Evolutionary conservation across 2,113 vertebrate species (phyloP).

Genomic region (Boulengeromyrus knoepffleri): DNA sequence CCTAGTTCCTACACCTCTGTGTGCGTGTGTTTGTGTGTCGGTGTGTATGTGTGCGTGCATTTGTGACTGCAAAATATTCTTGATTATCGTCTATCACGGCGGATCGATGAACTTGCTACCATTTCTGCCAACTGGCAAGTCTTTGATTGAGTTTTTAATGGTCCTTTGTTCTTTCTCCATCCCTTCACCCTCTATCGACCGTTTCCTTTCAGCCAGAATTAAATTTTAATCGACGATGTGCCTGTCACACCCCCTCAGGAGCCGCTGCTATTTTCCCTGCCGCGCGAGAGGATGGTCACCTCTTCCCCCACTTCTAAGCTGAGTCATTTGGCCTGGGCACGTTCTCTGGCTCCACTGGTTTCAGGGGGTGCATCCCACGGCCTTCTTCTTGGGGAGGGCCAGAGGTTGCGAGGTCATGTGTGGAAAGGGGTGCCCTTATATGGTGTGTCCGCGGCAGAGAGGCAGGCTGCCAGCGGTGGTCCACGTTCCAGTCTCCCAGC

Average conservation of each 20-base stretch:
- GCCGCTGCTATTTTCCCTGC: neutral
- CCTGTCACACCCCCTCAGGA: neutral
- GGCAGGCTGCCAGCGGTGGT: neutral
- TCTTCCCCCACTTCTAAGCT: neutral
- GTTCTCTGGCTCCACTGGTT: neutral
- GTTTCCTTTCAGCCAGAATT: slow-evolving; percentile 5
- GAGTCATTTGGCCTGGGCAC: neutral
- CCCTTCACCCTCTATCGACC: slow-evolving; percentile 5
- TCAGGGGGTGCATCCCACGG: neutral
- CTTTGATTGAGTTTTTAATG: neutral
- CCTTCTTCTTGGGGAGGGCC: neutral
- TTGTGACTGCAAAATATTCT: neutral
- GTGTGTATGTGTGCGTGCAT: slow-evolving; percentile 3
- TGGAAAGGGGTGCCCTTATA: slow-evolving; percentile 18
- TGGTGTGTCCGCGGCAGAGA: neutral
- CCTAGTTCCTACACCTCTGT: neutral
- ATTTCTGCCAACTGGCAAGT: neutral
- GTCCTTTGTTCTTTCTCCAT: neutral
- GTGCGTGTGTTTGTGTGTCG: neutral
- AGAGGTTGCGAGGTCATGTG: neutral
- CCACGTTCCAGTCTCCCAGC: neutral
- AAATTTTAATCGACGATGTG: neutral
- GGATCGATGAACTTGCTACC: neutral
- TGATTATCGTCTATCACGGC: neutral
- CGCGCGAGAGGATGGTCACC: neutral